These are phyloP conservation scores for Potamilus streckersoni DNA, from an alignment of 1,140 invertebrate species.

Conservation along the genomic window DNA sequence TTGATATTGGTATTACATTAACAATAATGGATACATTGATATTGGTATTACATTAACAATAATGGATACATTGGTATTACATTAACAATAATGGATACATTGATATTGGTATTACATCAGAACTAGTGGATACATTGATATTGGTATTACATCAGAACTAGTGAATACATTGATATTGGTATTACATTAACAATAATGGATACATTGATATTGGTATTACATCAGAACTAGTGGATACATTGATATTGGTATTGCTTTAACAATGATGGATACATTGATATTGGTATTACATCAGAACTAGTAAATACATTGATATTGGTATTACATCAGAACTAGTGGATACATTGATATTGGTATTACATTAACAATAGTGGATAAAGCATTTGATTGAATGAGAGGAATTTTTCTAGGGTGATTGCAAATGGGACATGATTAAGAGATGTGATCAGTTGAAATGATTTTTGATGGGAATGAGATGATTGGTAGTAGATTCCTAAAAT, in stretches of 20 bases:
- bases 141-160: constrained; percentile 37
- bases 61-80: too few species aligned
- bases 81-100: too few species aligned
- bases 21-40: constrained; percentile 38
- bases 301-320: constrained; percentile 60
- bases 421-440: too few species aligned
- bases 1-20: too few species aligned
- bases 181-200: too few species aligned
- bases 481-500: too few species aligned
- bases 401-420: background rate
- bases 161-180: too few species aligned
- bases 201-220: too few species aligned
- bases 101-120: constrained; percentile 50
- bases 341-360: constrained; percentile 57
- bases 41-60: constrained; percentile 43
- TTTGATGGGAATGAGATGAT: too few species aligned
- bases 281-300: constrained; percentile 43
- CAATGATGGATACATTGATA: constrained; percentile 41
- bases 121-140: constrained; percentile 51
- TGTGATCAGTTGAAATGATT: too few species aligned
- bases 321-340: constrained; percentile 28
- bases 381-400: background rate
- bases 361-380: background rate
- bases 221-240: too few species aligned
- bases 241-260: too few species aligned